Conservation (phyloP, 2,113 vertebrate genomes). For the Brienomyrus brachyistius region DNA sequence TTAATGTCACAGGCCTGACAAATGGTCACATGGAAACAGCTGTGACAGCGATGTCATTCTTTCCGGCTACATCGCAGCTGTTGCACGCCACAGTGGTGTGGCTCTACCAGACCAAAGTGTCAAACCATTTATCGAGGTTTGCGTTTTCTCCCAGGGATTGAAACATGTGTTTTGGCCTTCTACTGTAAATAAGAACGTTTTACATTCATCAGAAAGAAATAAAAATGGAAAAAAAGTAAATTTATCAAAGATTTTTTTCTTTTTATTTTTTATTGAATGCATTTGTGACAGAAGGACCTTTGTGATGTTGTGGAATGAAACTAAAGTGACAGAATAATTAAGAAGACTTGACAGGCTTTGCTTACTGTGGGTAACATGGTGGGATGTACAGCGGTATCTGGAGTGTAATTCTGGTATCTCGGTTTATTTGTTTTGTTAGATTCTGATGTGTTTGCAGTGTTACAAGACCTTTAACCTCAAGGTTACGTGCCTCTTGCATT, state of each 20-base stretch:
- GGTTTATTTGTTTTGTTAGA: background rate
- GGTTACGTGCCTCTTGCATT: background rate
- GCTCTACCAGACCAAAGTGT: constrained; percentile 1
- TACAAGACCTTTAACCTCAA: background rate
- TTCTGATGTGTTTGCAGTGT: background rate
- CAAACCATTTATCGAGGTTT: constrained; percentile 1
- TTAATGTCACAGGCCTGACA: background rate
- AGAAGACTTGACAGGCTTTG: background rate
- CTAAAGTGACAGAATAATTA: background rate
- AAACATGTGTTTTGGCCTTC: background rate
- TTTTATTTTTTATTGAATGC: background rate
- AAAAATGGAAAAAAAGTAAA: background rate
- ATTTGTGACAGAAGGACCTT: background rate
- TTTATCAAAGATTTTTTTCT: background rate
- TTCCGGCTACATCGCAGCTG: background rate
- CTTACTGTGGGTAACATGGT: background rate
- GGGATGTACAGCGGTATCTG: background rate
- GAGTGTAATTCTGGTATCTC: background rate
- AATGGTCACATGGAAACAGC: background rate
- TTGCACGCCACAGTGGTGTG: background rate
- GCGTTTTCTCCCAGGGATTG: constrained; percentile 4
- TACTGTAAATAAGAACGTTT: constrained; percentile 21
- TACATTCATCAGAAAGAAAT: constrained; percentile 3
- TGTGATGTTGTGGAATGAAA: background rate
- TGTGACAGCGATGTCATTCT: background rate